Percentiles rank a stretch among this genome's conserved stretches.
Conservation (phyloP, 2,797 vertebrate species). For the Lepus oiostolus region DNA sequence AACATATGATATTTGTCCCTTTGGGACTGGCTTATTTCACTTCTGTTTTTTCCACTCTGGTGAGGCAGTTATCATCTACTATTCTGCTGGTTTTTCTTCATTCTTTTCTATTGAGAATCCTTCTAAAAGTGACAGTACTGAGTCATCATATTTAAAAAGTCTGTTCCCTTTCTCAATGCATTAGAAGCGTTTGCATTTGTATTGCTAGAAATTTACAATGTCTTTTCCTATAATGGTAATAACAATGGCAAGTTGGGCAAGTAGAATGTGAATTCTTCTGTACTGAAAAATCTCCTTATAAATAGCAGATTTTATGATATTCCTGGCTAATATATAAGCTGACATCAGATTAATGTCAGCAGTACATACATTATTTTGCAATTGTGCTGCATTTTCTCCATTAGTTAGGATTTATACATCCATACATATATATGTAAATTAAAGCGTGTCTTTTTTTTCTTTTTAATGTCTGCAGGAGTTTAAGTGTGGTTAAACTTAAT, state of each 20-base stretch:
- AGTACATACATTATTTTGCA: background rate
- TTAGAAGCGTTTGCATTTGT: conserved; percentile 44
- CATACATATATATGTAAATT: too few relatives aligned
- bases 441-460: background rate
- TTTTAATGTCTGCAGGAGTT: background rate
- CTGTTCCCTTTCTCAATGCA: background rate
- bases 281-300: conserved; percentile 20
- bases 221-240: background rate
- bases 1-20: too few relatives aligned
- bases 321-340: background rate
- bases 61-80: background rate
- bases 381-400: conserved; percentile 1
- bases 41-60: background rate
- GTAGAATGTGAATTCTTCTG: background rate
- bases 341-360: background rate
- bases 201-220: background rate
- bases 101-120: background rate
- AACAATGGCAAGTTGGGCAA: background rate
- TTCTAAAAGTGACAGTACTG: conserved; percentile 25
- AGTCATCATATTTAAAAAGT: background rate
- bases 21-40: too few relatives aligned
- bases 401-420: background rate
- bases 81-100: conserved; percentile 2
- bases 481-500: background rate
- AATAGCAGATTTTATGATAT: background rate